These are phyloP conservation scores for Sinocyclocheilus rhinocerous DNA, from an alignment of 2,113 vertebrate species.

Conservation along the genomic window DNA sequence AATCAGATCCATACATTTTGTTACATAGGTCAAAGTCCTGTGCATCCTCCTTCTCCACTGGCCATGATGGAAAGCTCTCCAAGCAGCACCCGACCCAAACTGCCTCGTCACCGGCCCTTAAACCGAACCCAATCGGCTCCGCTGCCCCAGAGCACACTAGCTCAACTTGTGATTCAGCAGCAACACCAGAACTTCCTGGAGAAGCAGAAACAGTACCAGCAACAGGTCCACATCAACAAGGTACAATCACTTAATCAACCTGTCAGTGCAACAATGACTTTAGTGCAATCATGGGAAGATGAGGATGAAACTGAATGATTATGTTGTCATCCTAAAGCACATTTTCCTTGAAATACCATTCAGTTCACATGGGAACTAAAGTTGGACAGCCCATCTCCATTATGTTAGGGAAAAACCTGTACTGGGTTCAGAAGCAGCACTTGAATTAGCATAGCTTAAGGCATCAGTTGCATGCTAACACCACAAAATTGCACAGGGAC, in stretches of 20 bases:
- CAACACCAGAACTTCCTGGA: constrained; percentile 98
- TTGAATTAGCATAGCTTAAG: constrained; percentile 72
- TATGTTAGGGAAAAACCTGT: constrained; percentile 15
- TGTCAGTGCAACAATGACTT: neutral
- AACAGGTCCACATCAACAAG: constrained; percentile 97
- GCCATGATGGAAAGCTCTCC: constrained; percentile 87
- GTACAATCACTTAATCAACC: constrained; percentile 72
- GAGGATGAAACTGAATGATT: constrained; percentile 3
- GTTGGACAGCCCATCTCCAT: constrained; percentile 19
- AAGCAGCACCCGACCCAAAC: constrained; percentile 83
- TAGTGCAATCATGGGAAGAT: neutral
- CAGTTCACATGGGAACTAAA: constrained; percentile 1
- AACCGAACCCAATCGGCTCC: constrained; percentile 96
- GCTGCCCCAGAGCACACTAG: constrained; percentile 93
- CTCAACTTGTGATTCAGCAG: constrained; percentile 97
- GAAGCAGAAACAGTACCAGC: constrained; percentile 97
- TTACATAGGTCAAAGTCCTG: constrained; percentile 78
- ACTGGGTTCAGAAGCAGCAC: neutral
- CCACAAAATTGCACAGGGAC: constrained; percentile 70
- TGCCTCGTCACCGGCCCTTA: constrained; percentile 92
- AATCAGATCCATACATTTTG: neutral
- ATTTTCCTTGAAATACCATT: constrained; percentile 12
- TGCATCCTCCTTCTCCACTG: constrained; percentile 90
- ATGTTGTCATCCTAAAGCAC: neutral
- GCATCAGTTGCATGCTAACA: constrained; percentile 71